Base-by-base conservation (phyloP, 2,888 invertebrate genomes). In the Ormyrus nitidulus region DNA sequence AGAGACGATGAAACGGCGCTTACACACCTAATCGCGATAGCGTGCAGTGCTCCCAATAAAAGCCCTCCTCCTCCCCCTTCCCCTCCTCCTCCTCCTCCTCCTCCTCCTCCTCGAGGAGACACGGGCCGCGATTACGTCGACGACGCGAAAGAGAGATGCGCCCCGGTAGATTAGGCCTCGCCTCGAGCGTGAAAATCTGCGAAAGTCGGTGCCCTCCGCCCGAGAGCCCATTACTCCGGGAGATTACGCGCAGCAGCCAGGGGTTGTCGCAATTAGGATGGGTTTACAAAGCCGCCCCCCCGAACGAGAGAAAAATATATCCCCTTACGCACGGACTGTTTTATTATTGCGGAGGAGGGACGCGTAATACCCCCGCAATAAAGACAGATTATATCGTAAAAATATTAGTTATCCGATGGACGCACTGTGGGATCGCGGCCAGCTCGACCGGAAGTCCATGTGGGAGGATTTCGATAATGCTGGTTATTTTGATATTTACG, bases 91-190 rank as follows among this genome's bases (percentile, higher is more conserved):
- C 34, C 4, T 4, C 34, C 34, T 4, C 34, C 34, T 2, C 34
- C 34, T 34, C 34, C 34, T 34, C 34, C 34, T 34, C 34, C 34
- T 34, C 3, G 34, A 34, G 34, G 34, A 34, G 34, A 34, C 34
- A 34, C 34, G 34, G 34, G 34, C 34, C 34, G 34, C 34, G 34
- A 34, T 34, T 34, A 54, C 54, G 54, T 34, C 65, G 61, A 54
- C 64, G 51, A 51, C 46, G 51, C 34, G 44, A 51, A 48, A 19
- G 68, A 51, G 77, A 81, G 91, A 92, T 77, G 64, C 72, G 65
- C 58, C n/a, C 46, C 68, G 81, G 74, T 78, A 81, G 78, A 81
- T 81, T 81, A 81, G 75, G 64, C 70, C 71, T 75, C 68, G 78
- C 81, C 81, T 78, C 75, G 75, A 81, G 81, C 81, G 81, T 81